Conservation (phyloP, 2,797 vertebrate species). For the Enteromius unitaeniatus region DNA sequence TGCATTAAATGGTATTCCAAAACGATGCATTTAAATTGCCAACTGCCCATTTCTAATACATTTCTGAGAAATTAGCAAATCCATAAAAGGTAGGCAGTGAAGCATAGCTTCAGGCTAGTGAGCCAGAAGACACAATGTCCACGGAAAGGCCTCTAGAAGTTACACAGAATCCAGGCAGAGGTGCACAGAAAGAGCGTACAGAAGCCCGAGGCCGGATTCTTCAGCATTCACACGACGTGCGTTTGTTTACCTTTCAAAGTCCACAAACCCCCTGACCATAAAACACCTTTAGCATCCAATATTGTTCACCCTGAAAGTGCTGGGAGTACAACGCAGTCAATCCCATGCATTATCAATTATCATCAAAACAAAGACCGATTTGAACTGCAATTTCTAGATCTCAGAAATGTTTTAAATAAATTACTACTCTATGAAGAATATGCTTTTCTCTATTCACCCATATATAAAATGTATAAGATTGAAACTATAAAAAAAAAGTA, state of each 20-base stretch:
- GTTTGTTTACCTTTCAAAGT: not conserved
- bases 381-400: too few relatives aligned
- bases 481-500: too few relatives aligned
- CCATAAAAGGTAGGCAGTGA: too few relatives aligned
- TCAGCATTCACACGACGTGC: not conserved
- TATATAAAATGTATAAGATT: too few relatives aligned
- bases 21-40: not conserved
- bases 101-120: constrained; percentile 47
- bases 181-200: not conserved
- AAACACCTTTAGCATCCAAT: not conserved
- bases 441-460: too few relatives aligned
- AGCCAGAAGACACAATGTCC: not conserved
- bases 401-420: too few relatives aligned
- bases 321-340: not conserved
- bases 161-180: constrained; percentile 1
- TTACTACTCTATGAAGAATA: too few relatives aligned
- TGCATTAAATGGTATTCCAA: not conserved
- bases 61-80: not conserved
- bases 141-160: constrained; percentile 37
- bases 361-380: too few relatives aligned
- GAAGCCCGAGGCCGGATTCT: not conserved
- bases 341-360: not conserved
- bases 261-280: not conserved
- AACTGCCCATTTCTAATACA: not conserved
- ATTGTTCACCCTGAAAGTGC: not conserved